Base-by-base conservation (phyloP, 1,140 invertebrate genomes). In the Stratiolaelaps scimitus region DNA sequence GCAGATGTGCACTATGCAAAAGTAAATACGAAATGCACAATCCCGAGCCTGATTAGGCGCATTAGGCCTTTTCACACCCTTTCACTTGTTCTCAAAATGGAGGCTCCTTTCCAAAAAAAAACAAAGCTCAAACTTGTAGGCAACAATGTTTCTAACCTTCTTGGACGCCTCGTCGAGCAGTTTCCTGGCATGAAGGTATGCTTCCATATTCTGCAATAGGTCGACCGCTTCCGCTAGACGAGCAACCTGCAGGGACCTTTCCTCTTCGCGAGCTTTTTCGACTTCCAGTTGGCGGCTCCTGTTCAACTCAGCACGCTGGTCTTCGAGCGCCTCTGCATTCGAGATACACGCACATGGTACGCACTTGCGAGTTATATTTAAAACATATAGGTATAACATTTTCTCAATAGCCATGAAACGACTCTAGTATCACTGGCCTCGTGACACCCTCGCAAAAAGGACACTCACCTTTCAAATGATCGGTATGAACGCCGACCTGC, bases 201-300 rank as follows among this genome's bases (percentile, higher is more conserved):
- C 70, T 84, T 82, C n/a, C 53, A 60, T 60, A 15, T 60, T 60
- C 34, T 60, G 53, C 20, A 60, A 26, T 17, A 19, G 53, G 2
- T 60, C 53, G 13, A 94, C 81, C 5, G 86, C 83, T 79, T 83
- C 72, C 93, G 87, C 73, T 88, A 92, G 10, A 92, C 87, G 66
- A 88, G 82, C 93, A 92, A 97, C 69, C 95, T 60, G 53, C 15
- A 60, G 53, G 1, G 53, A 15, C 34, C 53, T 15, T 34, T 60
- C 53, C 13, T 60, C 80, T 40, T 88, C 81, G 74, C 93, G 89
- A 4, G 89, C 84, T 69, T 88, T 82, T 66, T 85, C 73, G 26
- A 86, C 72, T 66, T 82, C 76, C 7, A 82, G 79, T 28, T 82
- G 79, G 68, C 84, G 80, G 40, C 78, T 75, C 47, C 82, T 79